Evolutionary conservation across 2,797 vertebrate genomes (phyloP), one percentile per base, ranked within the genome.

Genomic region (Alca torda): DNA sequence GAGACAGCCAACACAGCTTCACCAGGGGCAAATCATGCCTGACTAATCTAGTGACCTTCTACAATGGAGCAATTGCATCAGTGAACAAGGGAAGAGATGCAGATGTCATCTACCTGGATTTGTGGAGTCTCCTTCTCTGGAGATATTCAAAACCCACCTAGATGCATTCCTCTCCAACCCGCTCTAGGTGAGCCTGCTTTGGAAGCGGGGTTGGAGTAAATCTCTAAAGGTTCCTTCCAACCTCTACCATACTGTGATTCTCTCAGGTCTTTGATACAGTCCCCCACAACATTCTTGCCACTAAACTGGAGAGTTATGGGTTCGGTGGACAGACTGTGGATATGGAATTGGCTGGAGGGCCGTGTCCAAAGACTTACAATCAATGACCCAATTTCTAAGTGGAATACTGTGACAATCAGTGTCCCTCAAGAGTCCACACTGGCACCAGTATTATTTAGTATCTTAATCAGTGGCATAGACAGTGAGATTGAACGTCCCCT

Each of bases 261-360:
- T 59, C 2, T 48, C 48, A 65, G 17, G 15, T 17, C 19, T 61
- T 84, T 67, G 31, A 19, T 67, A 16, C 4, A 1, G 13, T n/a
- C 4, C 11, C 13, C 26, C 23, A 53, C 16, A 67, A 33, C 3
- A 53, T 59, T 53, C n/a, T 68, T 81, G 13, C 8, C 43, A n/a
- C 37, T 39, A 18, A 68, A 63, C 31, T 54, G 24, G 21, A 59
- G 69, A 54, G 17, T 56, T 2, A 9, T 8, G 6, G 4, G 3
- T 59, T n/a, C 39, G 13, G 35, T 31, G 26, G 17, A 28, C 3
- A 1, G 6, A 51, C 8, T n/a, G n/a, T 26, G 13, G 23, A 11
- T 64, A 46, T 2, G 3, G 12, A 72, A 28, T 12, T 39, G 18
- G 3, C 8, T 53, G 31, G 4, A 7, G 14, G 12, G 7, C 1